These are phyloP conservation scores for Schrankia costaestrigalis DNA, from an alignment of 2,888 invertebrate species.

Conservation along the genomic window DNA sequence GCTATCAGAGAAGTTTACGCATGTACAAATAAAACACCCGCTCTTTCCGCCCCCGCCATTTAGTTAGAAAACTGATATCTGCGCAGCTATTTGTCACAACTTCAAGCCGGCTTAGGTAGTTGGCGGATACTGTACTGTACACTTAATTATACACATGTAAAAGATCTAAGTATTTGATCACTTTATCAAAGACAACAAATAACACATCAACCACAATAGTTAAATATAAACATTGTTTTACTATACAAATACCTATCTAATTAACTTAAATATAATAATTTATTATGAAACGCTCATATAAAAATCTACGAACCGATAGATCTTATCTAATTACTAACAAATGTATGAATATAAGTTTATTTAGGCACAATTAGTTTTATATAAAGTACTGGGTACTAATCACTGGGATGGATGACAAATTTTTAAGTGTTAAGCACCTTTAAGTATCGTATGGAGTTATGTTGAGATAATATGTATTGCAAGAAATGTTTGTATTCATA, in stretches of 20 bases:
- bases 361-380: conserved; percentile 67
- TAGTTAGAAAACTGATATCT: too few species aligned
- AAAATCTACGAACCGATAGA: conserved; percentile 67
- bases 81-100: too few species aligned
- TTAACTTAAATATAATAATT: conserved; percentile 53
- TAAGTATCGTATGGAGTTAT: conserved; percentile 13
- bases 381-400: conserved; percentile 54
- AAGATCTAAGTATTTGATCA: too few species aligned
- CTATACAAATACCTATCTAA: conserved; percentile 45
- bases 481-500: not conserved
- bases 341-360: conserved; percentile 59
- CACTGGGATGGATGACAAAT: conserved; percentile 39
- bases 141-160: too few species aligned
- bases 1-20: too few species aligned
- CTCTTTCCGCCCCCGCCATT: too few species aligned
- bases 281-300: conserved; percentile 66
- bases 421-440: conserved; percentile 36
- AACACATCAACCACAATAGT: too few species aligned
- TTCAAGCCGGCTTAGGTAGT: too few species aligned
- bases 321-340: conserved; percentile 54
- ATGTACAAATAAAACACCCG: too few species aligned
- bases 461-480: conserved; percentile 4
- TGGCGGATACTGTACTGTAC: too few species aligned
- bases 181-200: too few species aligned
- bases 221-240: too few species aligned